These are phyloP conservation scores for Mamestra brassicae DNA, from an alignment of 2,888 invertebrate genomes.

Conservation along the genomic window DNA sequence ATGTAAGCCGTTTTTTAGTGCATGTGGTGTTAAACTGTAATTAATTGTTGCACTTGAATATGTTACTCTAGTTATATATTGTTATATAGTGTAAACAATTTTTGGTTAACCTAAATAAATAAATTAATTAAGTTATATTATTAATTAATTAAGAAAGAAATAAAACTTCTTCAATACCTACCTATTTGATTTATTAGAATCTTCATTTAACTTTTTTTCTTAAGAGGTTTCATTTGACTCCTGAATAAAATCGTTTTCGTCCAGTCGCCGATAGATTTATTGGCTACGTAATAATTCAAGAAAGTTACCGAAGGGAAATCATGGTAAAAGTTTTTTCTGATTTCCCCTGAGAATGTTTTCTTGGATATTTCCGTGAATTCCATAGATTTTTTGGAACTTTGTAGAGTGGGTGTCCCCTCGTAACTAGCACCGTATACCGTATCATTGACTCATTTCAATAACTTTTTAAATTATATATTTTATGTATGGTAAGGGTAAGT, in stretches of 20 bases:
- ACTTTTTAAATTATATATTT: not conserved
- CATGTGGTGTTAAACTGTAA: too few species aligned
- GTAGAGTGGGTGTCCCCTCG: not conserved
- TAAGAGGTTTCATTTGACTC: conserved; percentile 17
- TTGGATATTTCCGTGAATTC: conserved; percentile 19
- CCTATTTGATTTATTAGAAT: conserved; percentile 24
- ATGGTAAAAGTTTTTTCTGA: conserved; percentile 40
- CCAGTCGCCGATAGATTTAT: conserved; percentile 37
- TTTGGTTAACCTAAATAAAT: too few species aligned
- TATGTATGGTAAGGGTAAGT: too few species aligned
- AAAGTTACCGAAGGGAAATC: conserved; percentile 58
- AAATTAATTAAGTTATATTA: too few species aligned
- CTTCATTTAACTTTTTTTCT: conserved; percentile 2
- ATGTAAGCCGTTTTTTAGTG: too few species aligned
- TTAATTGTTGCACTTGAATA: too few species aligned
- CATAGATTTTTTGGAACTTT: not conserved
- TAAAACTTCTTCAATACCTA: not conserved
- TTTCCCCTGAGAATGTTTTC: conserved; percentile 54
- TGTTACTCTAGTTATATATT: too few species aligned
- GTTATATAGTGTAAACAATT: too few species aligned
- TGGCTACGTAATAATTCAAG: conserved; percentile 49
- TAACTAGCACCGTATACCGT: not conserved
- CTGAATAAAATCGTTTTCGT: conserved; percentile 8
- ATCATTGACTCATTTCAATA: not conserved
- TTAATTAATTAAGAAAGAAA: conserved; percentile 7